Evolutionary conservation across 2,888 invertebrate species (phyloP), one percentile per base, ranked within the genome.

Genomic region (Tenthredo amoena): DNA sequence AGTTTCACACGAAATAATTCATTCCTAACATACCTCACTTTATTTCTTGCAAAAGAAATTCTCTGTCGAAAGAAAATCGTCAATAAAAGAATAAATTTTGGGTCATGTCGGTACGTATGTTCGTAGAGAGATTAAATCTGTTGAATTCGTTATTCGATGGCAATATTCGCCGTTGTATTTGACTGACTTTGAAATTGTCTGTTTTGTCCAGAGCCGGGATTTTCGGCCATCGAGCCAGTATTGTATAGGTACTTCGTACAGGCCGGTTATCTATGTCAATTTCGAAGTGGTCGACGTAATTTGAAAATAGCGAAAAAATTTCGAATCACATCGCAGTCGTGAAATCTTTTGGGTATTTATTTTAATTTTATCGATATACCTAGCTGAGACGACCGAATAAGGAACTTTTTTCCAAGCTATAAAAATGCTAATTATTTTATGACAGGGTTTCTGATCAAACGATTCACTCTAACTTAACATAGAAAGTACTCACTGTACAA

Each of bases 381-480:
- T 21, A 21, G 7, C 18, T 18, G 4, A 15, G 50, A 50, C 5
- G 4, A 50, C 21, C 58, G 58, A 31, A 34, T 31, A 34, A 55
- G 68, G 15, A 68, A 31, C 34, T 15, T 68, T 12, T 15, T 68
- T 15, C 12, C 15, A 10, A 34, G 6, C 26, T 18, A 68, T 34
- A 15, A 68, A 68, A 68, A 68, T 68, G 34, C 68, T 68, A 34
- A 68, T 68, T 68, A 68, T 68, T 68, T 68, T 68, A 68, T 62
- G 26, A 26, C 26, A 62, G 12, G 26, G 12, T 26, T 62, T 62
- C 26, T 10, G 62, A 62, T 62, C 62, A 62, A 62, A 62, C 62
- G 62, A 62, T 26, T 62, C 12, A 12, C 1, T 62, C 62, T 2
- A 26, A 62, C 62, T 62, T 26, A 62, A 26, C 62, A 62, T 62